Base-by-base conservation (phyloP, 1,140 invertebrate genomes). In the Heliconius melpomene region DNA sequence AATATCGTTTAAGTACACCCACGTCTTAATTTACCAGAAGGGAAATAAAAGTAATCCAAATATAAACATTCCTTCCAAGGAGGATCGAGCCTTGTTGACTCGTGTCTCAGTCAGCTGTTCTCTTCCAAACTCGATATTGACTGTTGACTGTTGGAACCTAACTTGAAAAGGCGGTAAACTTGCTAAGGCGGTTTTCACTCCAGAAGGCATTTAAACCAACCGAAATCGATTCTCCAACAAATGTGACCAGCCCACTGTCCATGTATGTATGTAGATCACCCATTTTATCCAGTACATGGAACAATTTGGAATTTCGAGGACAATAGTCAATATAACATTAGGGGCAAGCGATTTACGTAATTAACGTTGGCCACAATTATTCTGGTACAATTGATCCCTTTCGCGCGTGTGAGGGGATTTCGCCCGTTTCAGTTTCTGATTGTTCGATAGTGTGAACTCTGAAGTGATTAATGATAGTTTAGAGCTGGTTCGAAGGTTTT, bases 321-420 rank as follows among this genome's bases (percentile, higher is more conserved):
- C 54, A 57, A 26, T 66, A 29, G 60, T 29, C 60, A 66, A 66
- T 66, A 66, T 29, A 66, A 66, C 60, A 66, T 66, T 66, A 66
- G 60, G 60, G 26, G 8, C 60, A 66, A 66, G 60, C 60, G 26
- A 66, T 66, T 66, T 66, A 66, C 60, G 60, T 66, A 66, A 66
- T 66, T 66, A 66, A 66, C 60, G 60, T 7, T 66, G 23, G 23
- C 60, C 60, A 66, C 23, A 66, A 66, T 66, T 26, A 66, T 66
- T 66, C 60, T 66, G 8, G 60, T 66, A 66, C 60, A 29, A 29
- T 66, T 66, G 23, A 66, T 66, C 60, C 60, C 11, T 5, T 66
- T 66, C 60, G 13, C 23, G 40, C 50, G 50, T 74, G 46, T 26
- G 50, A 23, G 8, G 11, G 23, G 50, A 74, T 74, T 40, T 29